Percentiles rank a stretch among this genome's conserved stretches.
Evolutionary conservation across 1,140 invertebrate species (phyloP).

Genomic region (Trachymyrmex septentrionalis): DNA sequence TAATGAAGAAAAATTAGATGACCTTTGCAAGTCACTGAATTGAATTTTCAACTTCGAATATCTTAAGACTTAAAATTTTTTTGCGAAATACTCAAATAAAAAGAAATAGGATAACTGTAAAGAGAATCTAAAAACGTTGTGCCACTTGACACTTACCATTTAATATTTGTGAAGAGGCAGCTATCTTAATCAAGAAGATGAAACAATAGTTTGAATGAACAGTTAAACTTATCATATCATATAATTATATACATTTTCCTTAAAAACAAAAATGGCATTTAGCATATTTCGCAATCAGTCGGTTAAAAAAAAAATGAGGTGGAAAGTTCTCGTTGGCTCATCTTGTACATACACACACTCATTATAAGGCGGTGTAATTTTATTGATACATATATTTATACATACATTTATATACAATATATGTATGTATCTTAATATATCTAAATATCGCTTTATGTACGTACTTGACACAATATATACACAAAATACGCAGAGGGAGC

Average conservation of each 20-base stretch:
- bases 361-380: neutral
- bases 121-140: neutral
- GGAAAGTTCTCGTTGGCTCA: neutral
- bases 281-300: neutral
- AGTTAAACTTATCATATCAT: neutral
- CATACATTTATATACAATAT: neutral
- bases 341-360: neutral
- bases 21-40: neutral
- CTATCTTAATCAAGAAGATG: neutral
- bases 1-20: neutral
- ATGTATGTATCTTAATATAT: neutral
- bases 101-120: neutral
- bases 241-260: neutral
- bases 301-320: neutral
- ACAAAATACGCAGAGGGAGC: conserved; percentile 58
- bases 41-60: neutral
- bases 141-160: neutral
- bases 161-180: neutral
- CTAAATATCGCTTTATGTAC: neutral
- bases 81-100: neutral
- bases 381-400: neutral
- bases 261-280: neutral
- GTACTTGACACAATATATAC: neutral
- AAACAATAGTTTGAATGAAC: neutral
- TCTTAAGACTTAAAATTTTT: neutral